Conservation (phyloP, 2,797 vertebrate genomes). For the Xiphorhynchus erythropygius region DNA sequence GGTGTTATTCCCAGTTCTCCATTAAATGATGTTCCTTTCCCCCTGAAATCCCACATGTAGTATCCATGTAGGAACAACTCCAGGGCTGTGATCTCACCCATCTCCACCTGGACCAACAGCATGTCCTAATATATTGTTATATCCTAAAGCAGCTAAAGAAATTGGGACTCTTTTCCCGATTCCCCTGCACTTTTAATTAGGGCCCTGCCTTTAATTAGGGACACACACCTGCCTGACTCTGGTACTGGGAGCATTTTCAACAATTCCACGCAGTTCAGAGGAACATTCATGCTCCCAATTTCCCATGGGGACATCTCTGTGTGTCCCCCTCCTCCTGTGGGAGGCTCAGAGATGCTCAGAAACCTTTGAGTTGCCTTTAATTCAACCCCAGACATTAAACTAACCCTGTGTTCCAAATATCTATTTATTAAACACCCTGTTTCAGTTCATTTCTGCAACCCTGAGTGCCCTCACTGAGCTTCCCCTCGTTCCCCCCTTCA, state of each 20-base stretch:
- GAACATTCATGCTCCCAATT: neutral
- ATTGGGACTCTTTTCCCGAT: neutral
- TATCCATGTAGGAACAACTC: neutral
- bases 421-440: neutral
- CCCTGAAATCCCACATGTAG: fast-evolving
- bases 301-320: neutral
- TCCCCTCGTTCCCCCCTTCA: neutral
- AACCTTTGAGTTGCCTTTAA: neutral
- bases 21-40: neutral
- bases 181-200: neutral
- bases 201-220: neutral
- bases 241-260: neutral
- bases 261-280: neutral
- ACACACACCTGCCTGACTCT: neutral
- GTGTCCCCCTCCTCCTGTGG: neutral
- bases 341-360: neutral
- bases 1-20: neutral
- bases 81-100: neutral
- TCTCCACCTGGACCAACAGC: neutral
- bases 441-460: neutral
- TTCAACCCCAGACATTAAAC: neutral
- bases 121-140: neutral
- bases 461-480: neutral
- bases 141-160: neutral
- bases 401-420: neutral